Base-by-base conservation (phyloP, 2,113 vertebrate genomes). In the Myrmecobius fasciatus region DNA sequence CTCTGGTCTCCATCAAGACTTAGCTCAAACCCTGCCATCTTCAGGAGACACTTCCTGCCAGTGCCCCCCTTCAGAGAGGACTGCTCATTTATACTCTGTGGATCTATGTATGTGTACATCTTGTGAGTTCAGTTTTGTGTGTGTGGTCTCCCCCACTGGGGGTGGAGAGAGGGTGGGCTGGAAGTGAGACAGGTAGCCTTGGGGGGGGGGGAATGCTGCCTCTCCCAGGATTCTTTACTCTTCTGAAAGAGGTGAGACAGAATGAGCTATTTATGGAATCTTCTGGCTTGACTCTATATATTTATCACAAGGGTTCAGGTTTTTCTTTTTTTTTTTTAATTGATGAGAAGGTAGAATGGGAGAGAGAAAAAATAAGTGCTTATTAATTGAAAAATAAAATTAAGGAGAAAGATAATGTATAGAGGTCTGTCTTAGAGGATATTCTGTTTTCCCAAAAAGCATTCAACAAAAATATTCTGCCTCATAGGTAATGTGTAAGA, bases 401-500 rank as follows among this genome's bases (percentile, higher is more conserved):
- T 14, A 75, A 83, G 43, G 8, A 48, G 67, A 11, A 96, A 53
- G 91, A 53, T 95, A 28, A 93, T 95, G 25, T 48, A 53, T 90
- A 36, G 53, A 54, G 90, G 94, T 96, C 52, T n/a, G 92, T 90
- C 96, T 95, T 96, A 48, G 89, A 48, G 46, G 4, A 95, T 91
- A 94, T 92, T 97, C 97, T 95, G 93, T 48, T 97, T 97, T 95
- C 95, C 95, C 96, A 95, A 96, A 98, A 98, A 97, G 97, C 8
- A 0, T 97, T 97, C 95, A 93, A 96, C 90, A 91, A 97, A 96
- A 96, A 93, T 28, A 67, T 96, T 98, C 96, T 98, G 97, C 95
- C 91, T 98, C 96, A 7, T 94, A 96, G 96, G 97, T 98, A 97
- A 97, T 97, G 96, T 95, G 94, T 97, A 97, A 98, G 97, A 98